Conservation (phyloP, 2,888 invertebrate species). For the Scaeva pyrastri region DNA sequence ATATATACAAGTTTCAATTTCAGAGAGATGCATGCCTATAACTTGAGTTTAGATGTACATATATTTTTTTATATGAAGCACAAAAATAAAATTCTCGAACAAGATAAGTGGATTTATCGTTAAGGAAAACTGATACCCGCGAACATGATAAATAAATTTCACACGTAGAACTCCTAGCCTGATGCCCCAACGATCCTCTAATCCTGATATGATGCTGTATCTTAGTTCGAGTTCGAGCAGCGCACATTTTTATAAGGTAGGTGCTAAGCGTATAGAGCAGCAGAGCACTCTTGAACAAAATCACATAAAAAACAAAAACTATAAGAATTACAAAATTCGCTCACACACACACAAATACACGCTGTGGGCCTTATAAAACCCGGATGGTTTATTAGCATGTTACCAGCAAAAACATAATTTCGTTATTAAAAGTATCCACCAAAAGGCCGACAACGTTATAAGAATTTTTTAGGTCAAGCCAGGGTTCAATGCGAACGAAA, state of each 20-base stretch:
- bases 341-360: constrained; percentile 28
- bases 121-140: constrained; percentile 77
- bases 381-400: constrained; percentile 78
- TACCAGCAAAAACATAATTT: constrained; percentile 77
- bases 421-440: constrained; percentile 76
- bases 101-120: constrained; percentile 78
- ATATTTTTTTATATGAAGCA: constrained; percentile 38
- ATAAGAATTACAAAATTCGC: constrained; percentile 15
- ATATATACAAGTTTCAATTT: background rate
- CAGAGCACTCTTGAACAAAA: constrained; percentile 32
- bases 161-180: constrained; percentile 67
- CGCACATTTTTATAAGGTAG: background rate
- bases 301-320: background rate
- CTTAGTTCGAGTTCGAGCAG: background rate
- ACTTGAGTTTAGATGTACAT: background rate
- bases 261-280: background rate
- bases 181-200: constrained; percentile 36
- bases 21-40: constrained; percentile 33
- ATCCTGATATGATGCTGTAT: background rate
- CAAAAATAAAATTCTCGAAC: constrained; percentile 72
- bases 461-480: constrained; percentile 71
- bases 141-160: constrained; percentile 78
- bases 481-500: constrained; percentile 68
- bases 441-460: constrained; percentile 65
- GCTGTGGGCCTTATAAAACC: constrained; percentile 39